phyloP scores from a whole-genome alignment of 1,140 invertebrate species.

The Amphibalanus amphitrite region DNA sequence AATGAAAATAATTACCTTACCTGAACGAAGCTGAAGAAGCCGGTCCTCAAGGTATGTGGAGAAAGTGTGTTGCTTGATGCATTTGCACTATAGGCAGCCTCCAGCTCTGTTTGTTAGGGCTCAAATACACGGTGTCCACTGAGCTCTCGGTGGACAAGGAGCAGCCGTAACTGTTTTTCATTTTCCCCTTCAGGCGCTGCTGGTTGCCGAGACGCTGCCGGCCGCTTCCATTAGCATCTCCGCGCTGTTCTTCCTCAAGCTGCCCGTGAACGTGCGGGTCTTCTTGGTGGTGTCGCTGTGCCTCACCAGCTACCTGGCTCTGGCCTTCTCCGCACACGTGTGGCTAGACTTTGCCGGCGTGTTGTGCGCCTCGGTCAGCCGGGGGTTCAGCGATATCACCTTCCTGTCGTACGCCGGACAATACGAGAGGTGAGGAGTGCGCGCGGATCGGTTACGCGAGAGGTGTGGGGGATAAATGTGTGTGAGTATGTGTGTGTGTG shows the following conservation, averaged over 20 bases:
- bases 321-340: slow-evolving; percentile 11
- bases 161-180: too few species aligned
- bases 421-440: slow-evolving; percentile 11
- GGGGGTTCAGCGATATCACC: slow-evolving; percentile 14
- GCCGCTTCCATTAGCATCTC: slow-evolving; percentile 49
- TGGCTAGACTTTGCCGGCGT: slow-evolving; percentile 13
- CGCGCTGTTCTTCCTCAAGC: slow-evolving; percentile 40
- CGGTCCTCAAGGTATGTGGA: too few species aligned
- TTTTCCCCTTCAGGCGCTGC: slow-evolving; percentile 54
- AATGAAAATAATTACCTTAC: too few species aligned
- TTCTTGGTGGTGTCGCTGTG: slow-evolving; percentile 9
- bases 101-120: too few species aligned
- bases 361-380: slow-evolving; percentile 12
- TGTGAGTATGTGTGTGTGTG: background rate
- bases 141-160: too few species aligned
- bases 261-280: slow-evolving; percentile 9
- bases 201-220: slow-evolving; percentile 65
- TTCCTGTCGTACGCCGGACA: slow-evolving; percentile 13
- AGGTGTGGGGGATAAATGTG: background rate
- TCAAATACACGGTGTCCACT: too few species aligned
- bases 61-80: too few species aligned
- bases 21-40: too few species aligned
- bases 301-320: slow-evolving; percentile 13
- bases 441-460: background rate
- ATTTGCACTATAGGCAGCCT: too few species aligned